These are phyloP conservation scores for Lethrus apterus DNA, from an alignment of 1,140 invertebrate species.

Conservation along the genomic window DNA sequence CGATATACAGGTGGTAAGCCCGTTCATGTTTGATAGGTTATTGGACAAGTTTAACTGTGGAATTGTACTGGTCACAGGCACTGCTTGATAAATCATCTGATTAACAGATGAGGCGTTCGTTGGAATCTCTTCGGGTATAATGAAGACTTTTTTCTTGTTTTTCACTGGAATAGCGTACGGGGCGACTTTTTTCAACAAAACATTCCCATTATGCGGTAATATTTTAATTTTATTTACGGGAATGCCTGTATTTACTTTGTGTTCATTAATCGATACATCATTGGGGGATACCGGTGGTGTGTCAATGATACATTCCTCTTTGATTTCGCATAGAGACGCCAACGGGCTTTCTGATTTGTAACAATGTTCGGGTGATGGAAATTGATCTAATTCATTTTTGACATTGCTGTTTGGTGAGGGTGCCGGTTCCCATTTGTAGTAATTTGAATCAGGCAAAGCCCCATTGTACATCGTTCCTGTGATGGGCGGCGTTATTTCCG, in stretches of 20 bases:
- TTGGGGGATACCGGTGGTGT: constrained; percentile 17
- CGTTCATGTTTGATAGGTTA: no score
- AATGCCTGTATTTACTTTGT: constrained; percentile 3
- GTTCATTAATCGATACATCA: not conserved
- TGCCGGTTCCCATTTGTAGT: constrained; percentile 21
- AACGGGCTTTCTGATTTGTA: constrained; percentile 6
- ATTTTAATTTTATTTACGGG: constrained; percentile 9
- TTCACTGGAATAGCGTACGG: not conserved
- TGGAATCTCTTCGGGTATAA: not conserved
- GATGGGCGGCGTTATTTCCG: constrained; percentile 25
- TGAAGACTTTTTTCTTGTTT: constrained; percentile 3
- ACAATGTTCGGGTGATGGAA: not conserved
- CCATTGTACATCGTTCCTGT: constrained; percentile 15
- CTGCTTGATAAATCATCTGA: not conserved
- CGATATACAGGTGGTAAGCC: no score
- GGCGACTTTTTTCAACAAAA: no score
- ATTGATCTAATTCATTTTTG: constrained; percentile 19
- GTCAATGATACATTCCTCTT: constrained; percentile 25
- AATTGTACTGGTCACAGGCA: no score
- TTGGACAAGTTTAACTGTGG: no score
- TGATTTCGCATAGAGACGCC: constrained; percentile 12
- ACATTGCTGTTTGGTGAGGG: constrained; percentile 21
- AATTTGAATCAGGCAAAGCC: constrained; percentile 26
- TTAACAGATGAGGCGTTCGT: not conserved
- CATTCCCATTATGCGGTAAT: constrained; percentile 2